Conservation (phyloP, 2,888 invertebrate species). For the Cantharis lateralis region DNA sequence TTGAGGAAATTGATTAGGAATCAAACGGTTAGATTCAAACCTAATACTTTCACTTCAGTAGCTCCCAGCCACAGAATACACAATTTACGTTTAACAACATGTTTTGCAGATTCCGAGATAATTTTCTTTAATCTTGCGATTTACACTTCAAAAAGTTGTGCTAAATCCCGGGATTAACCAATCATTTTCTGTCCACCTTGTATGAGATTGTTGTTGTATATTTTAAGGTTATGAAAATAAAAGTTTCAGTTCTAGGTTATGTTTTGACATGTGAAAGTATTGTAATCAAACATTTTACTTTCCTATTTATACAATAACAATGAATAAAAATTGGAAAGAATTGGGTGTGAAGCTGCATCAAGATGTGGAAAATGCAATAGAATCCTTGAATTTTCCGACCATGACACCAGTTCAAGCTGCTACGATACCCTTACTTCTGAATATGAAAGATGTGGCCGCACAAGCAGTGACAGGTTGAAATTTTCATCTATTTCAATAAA, state of each 20-base stretch:
- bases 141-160: no score
- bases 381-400: constrained; percentile 59
- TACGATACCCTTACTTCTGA: constrained; percentile 84
- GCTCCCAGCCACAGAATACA: no score
- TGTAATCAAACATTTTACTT: no score
- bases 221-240: background rate
- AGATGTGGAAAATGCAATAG: constrained; percentile 56
- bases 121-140: no score
- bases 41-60: no score
- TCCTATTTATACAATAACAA: constrained; percentile 13
- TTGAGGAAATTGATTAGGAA: no score
- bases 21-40: no score
- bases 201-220: background rate
- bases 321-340: constrained; percentile 58
- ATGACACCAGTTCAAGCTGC: constrained; percentile 79
- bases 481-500: background rate
- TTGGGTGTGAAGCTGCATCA: constrained; percentile 55
- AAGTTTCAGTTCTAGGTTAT: background rate
- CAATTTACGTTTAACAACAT: no score
- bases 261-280: background rate
- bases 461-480: constrained; percentile 84
- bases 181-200: background rate
- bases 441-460: constrained; percentile 94
- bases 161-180: no score
- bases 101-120: no score